Percentiles rank a stretch among this genome's conserved stretches.
phyloP scores from a whole-genome alignment of 2,888 invertebrate genomes.

The Amphiduros pacificus region DNA sequence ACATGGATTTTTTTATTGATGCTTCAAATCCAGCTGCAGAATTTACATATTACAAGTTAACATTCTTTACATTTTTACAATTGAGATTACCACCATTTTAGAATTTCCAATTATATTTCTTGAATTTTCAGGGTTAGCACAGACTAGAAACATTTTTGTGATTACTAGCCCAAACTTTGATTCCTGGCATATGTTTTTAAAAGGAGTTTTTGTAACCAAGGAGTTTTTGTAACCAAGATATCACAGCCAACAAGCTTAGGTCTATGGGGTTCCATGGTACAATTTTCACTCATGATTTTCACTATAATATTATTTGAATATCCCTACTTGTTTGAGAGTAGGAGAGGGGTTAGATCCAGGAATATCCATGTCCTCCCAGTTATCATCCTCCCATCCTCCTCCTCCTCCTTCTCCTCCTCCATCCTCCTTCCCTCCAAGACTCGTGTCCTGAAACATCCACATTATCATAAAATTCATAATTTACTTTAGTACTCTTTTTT shows the following conservation, averaged over 20 bases:
- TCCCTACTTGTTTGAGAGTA: neutral
- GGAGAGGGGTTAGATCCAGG: slow-evolving; percentile 16
- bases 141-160: too few species aligned
- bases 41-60: neutral
- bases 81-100: too few species aligned
- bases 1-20: too few species aligned
- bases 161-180: too few species aligned
- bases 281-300: neutral
- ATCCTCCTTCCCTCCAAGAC: neutral
- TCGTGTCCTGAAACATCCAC: neutral
- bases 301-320: neutral
- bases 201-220: too few species aligned
- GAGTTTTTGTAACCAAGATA: too few species aligned
- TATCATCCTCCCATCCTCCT: slow-evolving; percentile 80
- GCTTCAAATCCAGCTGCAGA: neutral
- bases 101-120: too few species aligned
- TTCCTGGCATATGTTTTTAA: too few species aligned
- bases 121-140: too few species aligned
- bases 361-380: slow-evolving; percentile 53
- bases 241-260: neutral
- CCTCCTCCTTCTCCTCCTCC: slow-evolving; percentile 56
- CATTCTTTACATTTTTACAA: too few species aligned
- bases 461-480: too few species aligned
- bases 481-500: too few species aligned
- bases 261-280: neutral